Evolutionary conservation across 2,888 invertebrate genomes (phyloP), one percentile per base, ranked within the genome.

Genomic region (Ormyrus thymus): DNA sequence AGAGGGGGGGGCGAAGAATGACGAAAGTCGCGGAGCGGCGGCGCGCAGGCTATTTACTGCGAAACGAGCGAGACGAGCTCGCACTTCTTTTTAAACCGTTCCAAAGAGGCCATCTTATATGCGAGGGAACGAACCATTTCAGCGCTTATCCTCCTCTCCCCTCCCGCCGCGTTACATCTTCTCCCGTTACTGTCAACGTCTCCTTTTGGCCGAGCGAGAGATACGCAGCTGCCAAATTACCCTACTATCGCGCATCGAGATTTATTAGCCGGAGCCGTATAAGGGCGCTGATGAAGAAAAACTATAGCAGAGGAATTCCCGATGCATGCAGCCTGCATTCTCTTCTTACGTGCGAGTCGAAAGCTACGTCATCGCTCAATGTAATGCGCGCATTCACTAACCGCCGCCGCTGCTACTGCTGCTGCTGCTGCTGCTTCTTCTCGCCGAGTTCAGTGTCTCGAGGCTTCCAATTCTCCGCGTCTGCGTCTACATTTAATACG

Each of bases 11-110:
- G 59, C 53, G 56, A 59, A 55, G 74, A 66, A 71, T 79, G 76
- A 56, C 76, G 76, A 74, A 76, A 79, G 70, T 59, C 76, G 43
- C 53, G 48, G 46, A 58, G 58, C 81, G 51, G 13, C 61, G 61
- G 70, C 58, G 59, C 8, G 65, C 29, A 70, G 65, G 65, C 55
- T 78, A 59, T 66, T 68, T 58, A 65, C 56, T 59, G 51, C 51
- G 81, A 83, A 29, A 83, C 51, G 79, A 83, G 82, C 80, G 83
- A 83, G 83, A 29, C 83, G 82, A 83, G 83, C 84, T 83, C 84
- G 68, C 29, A 15, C 51, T 7, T 58, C 62, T 61, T 46, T 68
- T 46, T 58, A 51, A 65, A 50, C 53, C 65, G 59, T 61, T 76
- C 77, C 53, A 50, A 56, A 58, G 13, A 46, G 51, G 64, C 65